phyloP scores from a whole-genome alignment of 53 echinoderm and acorn worm genomes.

The Temnopleurus reevesii region DNA sequence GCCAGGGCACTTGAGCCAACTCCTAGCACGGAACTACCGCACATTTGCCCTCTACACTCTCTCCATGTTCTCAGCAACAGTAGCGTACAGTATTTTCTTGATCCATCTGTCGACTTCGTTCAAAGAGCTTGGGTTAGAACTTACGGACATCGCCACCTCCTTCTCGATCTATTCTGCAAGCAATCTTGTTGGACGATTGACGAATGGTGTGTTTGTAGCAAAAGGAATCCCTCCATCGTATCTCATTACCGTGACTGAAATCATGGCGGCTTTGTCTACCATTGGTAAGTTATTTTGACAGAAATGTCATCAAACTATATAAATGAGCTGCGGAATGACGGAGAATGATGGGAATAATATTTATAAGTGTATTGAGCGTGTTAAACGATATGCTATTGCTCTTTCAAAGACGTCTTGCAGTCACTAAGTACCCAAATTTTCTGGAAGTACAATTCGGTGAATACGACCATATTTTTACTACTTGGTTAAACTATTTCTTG shows the following conservation, averaged over 20 bases:
- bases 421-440: no score
- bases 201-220: not conserved
- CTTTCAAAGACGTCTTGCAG: no score
- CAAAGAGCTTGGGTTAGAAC: conserved; percentile 1
- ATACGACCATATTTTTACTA: no score
- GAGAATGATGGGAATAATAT: no score
- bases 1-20: not conserved
- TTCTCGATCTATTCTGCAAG: conserved; percentile 3
- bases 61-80: not conserved
- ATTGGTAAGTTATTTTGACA: not conserved
- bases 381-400: no score
- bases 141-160: not conserved
- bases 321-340: no score
- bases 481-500: no score
- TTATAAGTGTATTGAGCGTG: no score
- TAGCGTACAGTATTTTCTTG: conserved; percentile 4
- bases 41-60: conserved; percentile 3
- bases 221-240: not conserved
- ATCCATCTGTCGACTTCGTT: not conserved
- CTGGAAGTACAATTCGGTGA: no score
- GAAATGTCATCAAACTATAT: no score
- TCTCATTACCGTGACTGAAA: not conserved
- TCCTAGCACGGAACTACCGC: not conserved
- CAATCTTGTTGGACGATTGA: not conserved
- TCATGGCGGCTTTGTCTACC: not conserved